phyloP scores from a whole-genome alignment of 2,797 vertebrate species.

The Macrochelys suwanniensis region DNA sequence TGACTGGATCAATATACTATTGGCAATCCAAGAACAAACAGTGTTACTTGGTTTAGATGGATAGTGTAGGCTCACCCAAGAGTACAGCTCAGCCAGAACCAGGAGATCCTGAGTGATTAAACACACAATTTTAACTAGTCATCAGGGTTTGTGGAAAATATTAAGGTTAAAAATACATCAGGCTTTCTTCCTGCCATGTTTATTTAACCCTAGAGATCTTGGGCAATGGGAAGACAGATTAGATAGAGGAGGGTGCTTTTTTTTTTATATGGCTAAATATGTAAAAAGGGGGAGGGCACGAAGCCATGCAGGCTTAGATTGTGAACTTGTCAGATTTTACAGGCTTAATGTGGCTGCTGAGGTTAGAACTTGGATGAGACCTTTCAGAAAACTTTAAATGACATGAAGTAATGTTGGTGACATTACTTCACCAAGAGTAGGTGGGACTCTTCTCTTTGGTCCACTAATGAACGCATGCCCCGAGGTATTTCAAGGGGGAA shows the following conservation, averaged over 20 bases:
- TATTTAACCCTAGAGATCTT: not conserved
- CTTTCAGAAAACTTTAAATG: slow-evolving; percentile 2
- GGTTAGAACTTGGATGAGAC: not conserved
- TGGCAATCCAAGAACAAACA: slow-evolving; percentile 31
- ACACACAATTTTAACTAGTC: accelerated
- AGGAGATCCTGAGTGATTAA: not conserved
- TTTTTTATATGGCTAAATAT: slow-evolving; percentile 38
- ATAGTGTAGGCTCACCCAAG: slow-evolving; percentile 34
- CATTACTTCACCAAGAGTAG: no score
- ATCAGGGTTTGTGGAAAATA: not conserved
- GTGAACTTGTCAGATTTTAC: not conserved
- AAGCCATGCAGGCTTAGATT: not conserved
- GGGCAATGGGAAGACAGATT: not conserved
- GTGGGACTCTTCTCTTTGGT: slow-evolving; percentile 3
- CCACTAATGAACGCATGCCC: slow-evolving; percentile 7
- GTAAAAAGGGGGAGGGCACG: not conserved
- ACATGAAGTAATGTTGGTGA: not conserved
- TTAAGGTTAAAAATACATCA: not conserved
- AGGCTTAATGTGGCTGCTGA: not conserved
- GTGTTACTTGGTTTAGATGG: slow-evolving; percentile 30
- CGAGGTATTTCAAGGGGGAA: not conserved
- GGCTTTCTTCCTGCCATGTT: not conserved
- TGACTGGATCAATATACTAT: slow-evolving; percentile 51
- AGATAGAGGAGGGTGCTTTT: not conserved
- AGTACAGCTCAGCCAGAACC: not conserved